Base-by-base conservation (phyloP, 2,113 vertebrate species). In the Cyprinodon variegatus region DNA sequence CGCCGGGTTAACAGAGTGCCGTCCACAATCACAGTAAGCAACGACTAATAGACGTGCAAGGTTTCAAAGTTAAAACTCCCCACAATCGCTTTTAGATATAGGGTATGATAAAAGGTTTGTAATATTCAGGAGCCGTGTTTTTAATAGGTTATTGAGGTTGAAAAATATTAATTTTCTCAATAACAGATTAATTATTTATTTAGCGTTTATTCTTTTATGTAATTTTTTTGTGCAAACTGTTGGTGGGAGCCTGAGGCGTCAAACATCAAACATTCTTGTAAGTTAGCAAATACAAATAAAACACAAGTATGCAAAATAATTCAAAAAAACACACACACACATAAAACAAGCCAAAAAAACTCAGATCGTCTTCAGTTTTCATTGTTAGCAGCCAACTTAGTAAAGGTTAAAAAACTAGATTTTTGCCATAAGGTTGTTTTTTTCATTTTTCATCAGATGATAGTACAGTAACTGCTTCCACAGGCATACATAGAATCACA, bases 1-100 rank as follows among this genome's bases (percentile, higher is more conserved):
- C 89, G 87, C 76, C 72, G 61, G 86, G 90, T 88, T 81, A 87
- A 80, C 74, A 74, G n/a, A n/a, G 70, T 74, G 41, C 72, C 50
- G 62, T 74, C 72, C 72, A 68, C 59, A 22, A 41, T 61, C 57
- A 37, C 39, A 4, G 50, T 45, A 66, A 72, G 61, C 46, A 57
- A 46, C 29, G 63, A 53, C 65, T 74, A 41, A 65, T 46, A 40
- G 48, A 40, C 79, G 39, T 13, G 68, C 14, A 82, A 81, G 74
- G 78, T 85, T 40, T 68, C 46, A 37, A 76, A 83, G 74, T 83
- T 78, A 66, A 85, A 75, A 62, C n/a, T 57, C 17, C 8, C 17
- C 0, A 9, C 17, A n/a, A n/a, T 57, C 17, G n/a, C 50, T 57
- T 57, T 41, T 4, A 41, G 9, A 41, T 41, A 41, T 3, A 41